Evolutionary conservation across 2,888 invertebrate species (phyloP).

Genomic region (Caprella mutica): DNA sequence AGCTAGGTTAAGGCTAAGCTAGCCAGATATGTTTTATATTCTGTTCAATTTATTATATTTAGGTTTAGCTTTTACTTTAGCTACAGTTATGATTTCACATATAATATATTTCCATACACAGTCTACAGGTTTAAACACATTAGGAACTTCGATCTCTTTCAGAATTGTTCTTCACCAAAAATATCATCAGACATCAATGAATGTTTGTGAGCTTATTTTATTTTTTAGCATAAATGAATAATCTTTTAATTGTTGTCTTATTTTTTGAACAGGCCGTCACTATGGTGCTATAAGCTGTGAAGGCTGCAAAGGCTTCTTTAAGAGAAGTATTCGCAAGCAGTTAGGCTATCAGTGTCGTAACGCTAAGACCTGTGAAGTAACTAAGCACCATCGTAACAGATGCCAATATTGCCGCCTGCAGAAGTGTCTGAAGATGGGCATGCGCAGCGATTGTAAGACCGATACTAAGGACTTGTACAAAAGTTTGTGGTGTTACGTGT

Average conservation of each 20-base stretch:
- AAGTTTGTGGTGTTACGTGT: conserved; percentile 35
- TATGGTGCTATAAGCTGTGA: conserved; percentile 85
- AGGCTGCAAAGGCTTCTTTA: conserved; percentile 97
- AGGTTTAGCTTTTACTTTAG: too few relatives aligned
- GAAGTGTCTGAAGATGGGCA: conserved; percentile 94
- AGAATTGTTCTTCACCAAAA: too few relatives aligned
- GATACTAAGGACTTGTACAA: conserved; percentile 36
- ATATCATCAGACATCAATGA: too few relatives aligned
- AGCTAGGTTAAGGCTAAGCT: too few relatives aligned
- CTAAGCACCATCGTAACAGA: conserved; percentile 94
- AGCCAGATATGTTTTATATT: too few relatives aligned
- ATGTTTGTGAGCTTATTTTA: too few relatives aligned
- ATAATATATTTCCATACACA: too few relatives aligned
- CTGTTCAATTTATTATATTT: too few relatives aligned
- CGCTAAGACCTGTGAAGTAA: conserved; percentile 92
- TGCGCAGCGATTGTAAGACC: conserved; percentile 95
- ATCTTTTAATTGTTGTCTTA: not conserved
- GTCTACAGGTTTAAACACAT: too few relatives aligned
- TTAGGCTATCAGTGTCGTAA: conserved; percentile 93
- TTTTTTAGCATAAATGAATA: too few relatives aligned
- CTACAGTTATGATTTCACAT: too few relatives aligned
- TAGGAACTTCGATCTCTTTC: too few relatives aligned
- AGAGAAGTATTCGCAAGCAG: conserved; percentile 91
- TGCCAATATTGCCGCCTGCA: conserved; percentile 97
- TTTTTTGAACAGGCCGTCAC: conserved; percentile 54